A percentile compares a stretch with the other conserved stretches of the same genome.
These are phyloP conservation scores for Heliothis subflexa DNA, from an alignment of 1,140 invertebrate species.

Conservation along the genomic window DNA sequence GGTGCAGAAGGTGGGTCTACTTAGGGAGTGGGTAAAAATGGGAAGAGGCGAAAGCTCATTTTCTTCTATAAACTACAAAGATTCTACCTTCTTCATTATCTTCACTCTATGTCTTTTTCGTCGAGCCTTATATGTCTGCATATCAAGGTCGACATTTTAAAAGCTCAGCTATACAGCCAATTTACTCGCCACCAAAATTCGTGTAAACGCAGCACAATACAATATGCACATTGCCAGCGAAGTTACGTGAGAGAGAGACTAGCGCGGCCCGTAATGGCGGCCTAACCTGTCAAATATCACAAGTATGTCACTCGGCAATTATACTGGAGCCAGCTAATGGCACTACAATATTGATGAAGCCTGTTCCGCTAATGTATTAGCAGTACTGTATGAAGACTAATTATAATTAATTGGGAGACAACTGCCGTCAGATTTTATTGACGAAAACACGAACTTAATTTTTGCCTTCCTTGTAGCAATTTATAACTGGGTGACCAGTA, in stretches of 20 bases:
- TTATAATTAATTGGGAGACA: not conserved
- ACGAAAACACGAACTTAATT: not conserved
- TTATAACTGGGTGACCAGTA: too few species aligned
- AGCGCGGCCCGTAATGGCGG: not conserved
- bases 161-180: not conserved
- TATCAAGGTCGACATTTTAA: too few species aligned
- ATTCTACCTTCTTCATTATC: too few species aligned
- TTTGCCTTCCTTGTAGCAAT: too few species aligned
- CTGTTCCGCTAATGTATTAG: not conserved
- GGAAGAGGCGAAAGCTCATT: too few species aligned
- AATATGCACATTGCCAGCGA: not conserved
- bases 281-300: constrained; percentile 24
- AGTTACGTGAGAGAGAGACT: not conserved
- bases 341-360: constrained; percentile 1
- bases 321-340: not conserved
- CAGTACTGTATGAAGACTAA: not conserved
- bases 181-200: not conserved
- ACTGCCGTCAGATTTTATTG: not conserved
- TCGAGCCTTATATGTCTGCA: too few species aligned
- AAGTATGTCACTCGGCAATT: not conserved
- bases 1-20: too few species aligned
- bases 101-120: too few species aligned
- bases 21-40: too few species aligned
- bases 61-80: too few species aligned
- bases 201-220: constrained; percentile 13